Evolutionary conservation across 2,113 vertebrate genomes (phyloP), one percentile per base, ranked within the genome.

Genomic region (Syngnathoides biaculeatus): DNA sequence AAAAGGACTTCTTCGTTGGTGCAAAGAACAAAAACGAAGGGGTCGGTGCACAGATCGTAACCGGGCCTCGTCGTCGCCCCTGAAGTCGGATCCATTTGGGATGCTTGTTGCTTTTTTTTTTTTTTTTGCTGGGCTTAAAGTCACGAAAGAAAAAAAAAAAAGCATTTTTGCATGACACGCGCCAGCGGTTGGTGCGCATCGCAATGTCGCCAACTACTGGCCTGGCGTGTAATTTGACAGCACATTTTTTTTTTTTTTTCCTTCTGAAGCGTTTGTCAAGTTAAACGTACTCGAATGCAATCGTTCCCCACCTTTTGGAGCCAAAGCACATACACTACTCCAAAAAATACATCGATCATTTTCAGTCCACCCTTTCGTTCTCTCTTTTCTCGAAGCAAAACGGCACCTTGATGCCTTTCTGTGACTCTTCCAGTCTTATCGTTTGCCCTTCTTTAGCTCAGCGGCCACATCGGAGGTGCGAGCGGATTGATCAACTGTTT

Each of bases 1-100:
- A 74, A 61, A 73, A 70, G 60, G 43, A 81, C 62, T 73, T 71
- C 48, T 68, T 80, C 43, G 66, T 65, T 71, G 71, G 68, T 47
- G 19, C 55, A 59, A 55, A 42, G 63, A 45, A 13, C 3, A 35
- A 35, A 35, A 35, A 35, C 6, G 19, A 42, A 13, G n/a, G 38
- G 15, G 2, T 40, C 20, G 26, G n/a, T 47, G 2, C 22, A 26
- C 22, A 55, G 69, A 43, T 72, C 52, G 40, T 42, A 65, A 75
- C 8, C 8, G 64, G 64, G 69, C n/a, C n/a, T 10, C 38, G 59
- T 73, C 22, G 5, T 13, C 52, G 24, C 22, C 26, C 1, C 52
- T 17, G 14, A 45, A 43, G 13, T n/a, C 14, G 11, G 4, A 45
- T 17, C 4, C 43, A 45, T 17, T 35, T 45, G 43, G 43, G 43